Base-by-base conservation (phyloP, 1,140 invertebrate species). In the Zaprionus tsacasi region DNA sequence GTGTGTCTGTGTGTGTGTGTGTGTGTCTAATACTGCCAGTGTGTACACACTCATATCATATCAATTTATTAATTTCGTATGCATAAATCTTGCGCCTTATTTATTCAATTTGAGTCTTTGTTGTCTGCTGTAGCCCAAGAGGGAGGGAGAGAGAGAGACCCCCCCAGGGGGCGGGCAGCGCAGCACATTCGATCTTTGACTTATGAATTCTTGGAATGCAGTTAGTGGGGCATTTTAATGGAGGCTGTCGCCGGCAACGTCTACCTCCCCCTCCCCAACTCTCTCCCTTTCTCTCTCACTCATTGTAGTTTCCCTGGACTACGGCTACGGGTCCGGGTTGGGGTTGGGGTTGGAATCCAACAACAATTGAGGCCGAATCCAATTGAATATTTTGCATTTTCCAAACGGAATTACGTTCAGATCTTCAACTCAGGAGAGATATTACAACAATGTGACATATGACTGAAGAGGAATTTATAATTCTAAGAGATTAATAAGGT, bases 41-140 rank as follows among this genome's bases (percentile, higher is more conserved):
- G 77, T 55, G 52, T 75, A 81, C 21, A 21, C 83, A 81, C n/a
- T n/a, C 83, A 79, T 77, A 78, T 89, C n/a, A 79, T 88, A 78
- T 90, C 85, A 83, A 88, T 88, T 88, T 88, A 88, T 88, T 88
- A 89, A 88, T 88, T 89, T 87, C 68, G 85, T 87, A 87, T 87
- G 83, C 83, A 87, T 87, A 87, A 87, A 87, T 87, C 83, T 83
- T 83, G 80, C 45, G 83, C 83, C 80, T 87, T 87, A 87, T 87
- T 87, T 88, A 87, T 88, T 87, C 82, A 87, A 87, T 87, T 88
- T 88, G 81, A 85, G 83, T 89, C 83, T 89, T 89, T 88, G 83
- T 89, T 88, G 85, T 88, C 85, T 87, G 82, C 79, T 72, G 65
- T 70, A 65, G 65, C 69, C 61, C 78, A 74, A 81, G 76, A 76